Base-by-base conservation (phyloP, 2,888 invertebrate species). In the Eilema depressum region DNA sequence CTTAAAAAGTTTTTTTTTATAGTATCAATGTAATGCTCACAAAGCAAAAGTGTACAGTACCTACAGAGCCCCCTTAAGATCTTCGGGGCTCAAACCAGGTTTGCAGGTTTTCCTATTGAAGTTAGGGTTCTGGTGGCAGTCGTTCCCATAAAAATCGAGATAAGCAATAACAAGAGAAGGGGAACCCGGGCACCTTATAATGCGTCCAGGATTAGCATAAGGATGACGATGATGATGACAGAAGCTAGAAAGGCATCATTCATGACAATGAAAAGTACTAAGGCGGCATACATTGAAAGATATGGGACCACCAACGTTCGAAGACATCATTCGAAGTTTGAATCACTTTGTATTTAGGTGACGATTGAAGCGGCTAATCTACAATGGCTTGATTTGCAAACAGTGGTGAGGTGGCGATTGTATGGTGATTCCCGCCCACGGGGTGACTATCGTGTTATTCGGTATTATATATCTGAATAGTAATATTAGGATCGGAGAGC, bases 361-460 rank as follows among this genome's bases (percentile, higher is more conserved):
- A 81, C 85, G 85, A 88, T 89, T 84, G 89, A 90, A 88, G 86
- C 86, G 91, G 90, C 89, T 92, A 93, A 93, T 92, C 88, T 75
- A 87, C 88, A 87, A 88, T 89, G 90, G 88, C 86, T 89, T 91
- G 91, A 94, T 94, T 94, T 94, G 94, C 94, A 93, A 93, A 93
- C 93, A 92, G 92, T 88, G 88, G 88, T 82, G 87, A 85, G 81
- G 87, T 91, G 89, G 89, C 92, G 90, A 93, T 94, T 94, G 94
- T 94, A 94, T 94, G 93, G 83, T 93, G 94, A 95, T 94, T 84
- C 75, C 85, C 73, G 79, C 83, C 83, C 83, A 77, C 81, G 81
- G 62, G 41, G 26, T 20, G 8, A 8, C 53, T 60, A 66, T 47
- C 62, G 70, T 65, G 65, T 53, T 71, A 57, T 53, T 53, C 30